Evolutionary conservation across 2,797 vertebrate genomes (phyloP).

Genomic region (Heteromormyrus szaboi): DNA sequence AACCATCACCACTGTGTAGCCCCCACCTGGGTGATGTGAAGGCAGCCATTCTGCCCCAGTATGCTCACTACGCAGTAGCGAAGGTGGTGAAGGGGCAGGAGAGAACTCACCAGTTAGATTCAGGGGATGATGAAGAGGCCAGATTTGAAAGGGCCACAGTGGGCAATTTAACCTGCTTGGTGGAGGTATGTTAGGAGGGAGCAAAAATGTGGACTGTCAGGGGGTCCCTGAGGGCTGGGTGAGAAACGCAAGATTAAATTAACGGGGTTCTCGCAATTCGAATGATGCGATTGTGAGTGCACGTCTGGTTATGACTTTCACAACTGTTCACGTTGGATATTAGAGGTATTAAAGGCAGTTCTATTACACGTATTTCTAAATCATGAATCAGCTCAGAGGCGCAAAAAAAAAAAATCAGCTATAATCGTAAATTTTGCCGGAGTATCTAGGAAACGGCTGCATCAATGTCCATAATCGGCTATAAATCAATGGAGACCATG

Average conservation of each 20-base stretch:
- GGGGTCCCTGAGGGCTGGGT: not conserved
- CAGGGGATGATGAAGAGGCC: not conserved
- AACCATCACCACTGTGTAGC: not conserved
- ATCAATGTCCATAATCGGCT: not conserved
- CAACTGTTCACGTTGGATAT: not conserved
- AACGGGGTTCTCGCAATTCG: not conserved
- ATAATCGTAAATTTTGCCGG: not conserved
- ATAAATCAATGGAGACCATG: not conserved
- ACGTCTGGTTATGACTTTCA: not conserved
- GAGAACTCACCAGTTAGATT: not conserved
- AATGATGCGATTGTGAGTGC: not conserved
- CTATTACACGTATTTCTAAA: not conserved
- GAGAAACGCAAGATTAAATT: not conserved
- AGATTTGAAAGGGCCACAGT: not conserved
- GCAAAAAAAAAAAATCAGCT: not conserved
- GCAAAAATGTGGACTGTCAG: not conserved
- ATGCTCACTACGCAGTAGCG: not conserved
- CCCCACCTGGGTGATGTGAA: not conserved
- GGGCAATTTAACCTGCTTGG: not conserved
- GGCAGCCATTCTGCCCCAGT: not conserved
- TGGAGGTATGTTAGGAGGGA: not conserved
- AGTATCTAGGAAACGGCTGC: not conserved
- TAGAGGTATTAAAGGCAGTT: not conserved
- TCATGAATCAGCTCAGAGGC: not conserved
- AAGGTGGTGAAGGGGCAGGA: not conserved